phyloP scores from a whole-genome alignment of 2,888 invertebrate genomes.

The Halocaridina rubra region DNA sequence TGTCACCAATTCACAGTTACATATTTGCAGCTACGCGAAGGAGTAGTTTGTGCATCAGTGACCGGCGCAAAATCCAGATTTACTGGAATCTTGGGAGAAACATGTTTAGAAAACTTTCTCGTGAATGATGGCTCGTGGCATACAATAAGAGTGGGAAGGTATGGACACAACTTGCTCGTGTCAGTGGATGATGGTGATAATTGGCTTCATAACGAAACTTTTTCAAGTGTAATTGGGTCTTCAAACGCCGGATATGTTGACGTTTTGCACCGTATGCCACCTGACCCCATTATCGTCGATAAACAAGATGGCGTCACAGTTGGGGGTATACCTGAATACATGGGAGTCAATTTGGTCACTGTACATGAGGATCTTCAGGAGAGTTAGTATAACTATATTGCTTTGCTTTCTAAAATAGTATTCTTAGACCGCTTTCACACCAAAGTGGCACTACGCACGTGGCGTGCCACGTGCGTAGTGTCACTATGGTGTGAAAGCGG shows the following conservation, averaged over 20 bases:
- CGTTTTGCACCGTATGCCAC: background rate
- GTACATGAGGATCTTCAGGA: constrained; percentile 35
- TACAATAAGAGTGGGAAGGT: constrained; percentile 35
- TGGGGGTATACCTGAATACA: constrained; percentile 48
- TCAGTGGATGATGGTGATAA: constrained; percentile 58
- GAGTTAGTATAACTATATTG: constrained; percentile 14
- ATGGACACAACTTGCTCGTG: constrained; percentile 53
- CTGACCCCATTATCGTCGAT: constrained; percentile 27
- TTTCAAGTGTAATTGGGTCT: too few relatives aligned
- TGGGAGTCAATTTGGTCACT: constrained; percentile 30
- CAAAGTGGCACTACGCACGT: too few relatives aligned
- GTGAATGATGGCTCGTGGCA: constrained; percentile 57
- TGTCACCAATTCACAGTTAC: too few relatives aligned
- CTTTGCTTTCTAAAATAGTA: background rate
- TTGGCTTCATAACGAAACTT: constrained; percentile 19
- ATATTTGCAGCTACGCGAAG: constrained; percentile 27
- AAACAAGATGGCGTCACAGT: constrained; percentile 47
- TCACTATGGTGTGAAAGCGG: too few relatives aligned
- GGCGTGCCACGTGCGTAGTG: too few relatives aligned
- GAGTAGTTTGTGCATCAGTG: constrained; percentile 36
- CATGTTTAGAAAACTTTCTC: constrained; percentile 29
- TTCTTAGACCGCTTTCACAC: background rate
- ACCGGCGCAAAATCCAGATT: constrained; percentile 17
- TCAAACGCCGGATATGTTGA: background rate
- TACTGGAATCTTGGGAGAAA: background rate